These are phyloP conservation scores for Capitulum mitella DNA, from an alignment of 2,888 invertebrate species.

Conservation along the genomic window DNA sequence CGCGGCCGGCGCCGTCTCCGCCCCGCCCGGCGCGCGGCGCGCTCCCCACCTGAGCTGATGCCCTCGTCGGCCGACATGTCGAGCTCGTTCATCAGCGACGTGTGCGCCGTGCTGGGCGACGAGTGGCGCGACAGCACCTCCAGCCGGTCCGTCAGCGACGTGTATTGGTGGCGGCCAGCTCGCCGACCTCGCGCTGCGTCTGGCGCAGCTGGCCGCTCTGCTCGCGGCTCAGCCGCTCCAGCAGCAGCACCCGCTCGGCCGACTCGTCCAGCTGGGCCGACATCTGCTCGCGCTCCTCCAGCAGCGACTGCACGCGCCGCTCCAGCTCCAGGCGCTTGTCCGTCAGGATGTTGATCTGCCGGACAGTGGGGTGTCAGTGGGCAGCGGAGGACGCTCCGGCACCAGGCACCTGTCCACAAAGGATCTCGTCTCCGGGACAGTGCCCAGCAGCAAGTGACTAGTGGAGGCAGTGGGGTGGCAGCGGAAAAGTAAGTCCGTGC, in stretches of 20 bases:
- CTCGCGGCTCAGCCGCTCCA: constrained; percentile 70
- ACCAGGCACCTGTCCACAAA: no score
- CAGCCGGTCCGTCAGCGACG: constrained; percentile 61
- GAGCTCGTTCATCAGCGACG: constrained; percentile 85
- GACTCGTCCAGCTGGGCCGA: constrained; percentile 78
- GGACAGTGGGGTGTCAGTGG: no score
- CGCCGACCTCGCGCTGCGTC: constrained; percentile 46
- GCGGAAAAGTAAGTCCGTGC: no score
- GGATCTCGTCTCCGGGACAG: no score
- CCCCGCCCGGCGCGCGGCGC: not conserved
- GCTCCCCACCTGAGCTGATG: constrained; percentile 20
- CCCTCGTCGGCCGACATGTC: constrained; percentile 49
- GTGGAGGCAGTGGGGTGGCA: no score
- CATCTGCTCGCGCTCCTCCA: constrained; percentile 72
- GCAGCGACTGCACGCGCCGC: constrained; percentile 62
- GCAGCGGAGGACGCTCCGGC: no score
- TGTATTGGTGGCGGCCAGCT: constrained; percentile 63
- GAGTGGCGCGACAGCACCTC: constrained; percentile 51
- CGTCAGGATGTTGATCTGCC: constrained; percentile 64
- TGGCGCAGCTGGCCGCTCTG: constrained; percentile 55
- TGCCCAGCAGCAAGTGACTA: no score
- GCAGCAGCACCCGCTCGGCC: constrained; percentile 72
- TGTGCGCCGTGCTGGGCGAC: constrained; percentile 43
- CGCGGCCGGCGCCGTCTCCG: no score
- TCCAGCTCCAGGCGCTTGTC: constrained; percentile 80